These are phyloP conservation scores for Hoplodrina blanda DNA, from an alignment of 2,888 invertebrate species.

Conservation along the genomic window DNA sequence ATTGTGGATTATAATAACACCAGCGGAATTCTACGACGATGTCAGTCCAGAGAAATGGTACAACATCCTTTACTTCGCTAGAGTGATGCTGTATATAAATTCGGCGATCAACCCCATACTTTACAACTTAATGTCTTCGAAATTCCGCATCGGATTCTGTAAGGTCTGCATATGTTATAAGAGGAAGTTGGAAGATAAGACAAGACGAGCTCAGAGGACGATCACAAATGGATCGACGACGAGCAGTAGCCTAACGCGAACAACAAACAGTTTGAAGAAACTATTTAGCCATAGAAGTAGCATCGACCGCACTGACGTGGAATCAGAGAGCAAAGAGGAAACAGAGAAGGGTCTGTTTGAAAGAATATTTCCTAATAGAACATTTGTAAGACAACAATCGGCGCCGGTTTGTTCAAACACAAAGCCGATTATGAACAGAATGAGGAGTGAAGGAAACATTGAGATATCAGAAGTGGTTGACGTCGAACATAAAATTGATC, in stretches of 20 bases:
- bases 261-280: conserved; percentile 90
- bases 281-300: conserved; percentile 86
- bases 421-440: conserved; percentile 80
- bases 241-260: conserved; percentile 91
- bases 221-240: conserved; percentile 91
- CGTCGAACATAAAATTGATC: conserved; percentile 69
- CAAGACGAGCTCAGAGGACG: conserved; percentile 86
- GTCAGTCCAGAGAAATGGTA: conserved; percentile 95
- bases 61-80: conserved; percentile 95
- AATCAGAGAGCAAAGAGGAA: conserved; percentile 78
- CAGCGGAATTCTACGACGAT: conserved; percentile 92
- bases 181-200: conserved; percentile 81
- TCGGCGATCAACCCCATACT: conserved; percentile 97
- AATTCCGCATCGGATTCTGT: conserved; percentile 95
- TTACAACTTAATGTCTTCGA: conserved; percentile 98
- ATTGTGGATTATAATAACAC: conserved; percentile 95
- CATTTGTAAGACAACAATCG: conserved; percentile 85
- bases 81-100: conserved; percentile 96
- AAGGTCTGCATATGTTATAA: conserved; percentile 92
- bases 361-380: conserved; percentile 79
- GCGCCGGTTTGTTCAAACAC: conserved; percentile 81
- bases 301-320: conserved; percentile 82
- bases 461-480: conserved; percentile 71
- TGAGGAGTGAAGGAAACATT: conserved; percentile 84
- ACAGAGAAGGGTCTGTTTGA: conserved; percentile 77